Base-by-base conservation (phyloP, 2,113 vertebrate species). In the Astatotilapia flaviijosephi region DNA sequence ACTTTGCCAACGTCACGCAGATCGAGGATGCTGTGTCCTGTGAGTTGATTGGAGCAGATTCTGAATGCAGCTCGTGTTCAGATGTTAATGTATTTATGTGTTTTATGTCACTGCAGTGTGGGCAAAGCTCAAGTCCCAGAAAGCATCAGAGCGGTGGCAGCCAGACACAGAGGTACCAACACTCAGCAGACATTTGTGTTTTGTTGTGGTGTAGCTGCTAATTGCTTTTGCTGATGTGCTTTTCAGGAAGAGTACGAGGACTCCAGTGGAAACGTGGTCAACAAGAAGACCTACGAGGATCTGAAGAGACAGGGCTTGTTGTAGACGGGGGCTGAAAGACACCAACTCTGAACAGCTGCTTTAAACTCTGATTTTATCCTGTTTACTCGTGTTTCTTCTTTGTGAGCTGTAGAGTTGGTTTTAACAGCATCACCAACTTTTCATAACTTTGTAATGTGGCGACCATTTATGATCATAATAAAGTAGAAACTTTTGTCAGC, bases 281-380 rank as follows among this genome's bases (percentile, higher is more conserved):
- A 99, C 92, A 99, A 99, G 93, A 99, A 99, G 95, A 99, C 98
- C 2, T 99, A 99, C 0, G 99, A 99, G 92, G 98, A 99, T 95
- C 93, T 99, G 95, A 99, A 99, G 94, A 97, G 99, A 70, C 98
- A 99, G 77, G 98, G 99, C 31, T 93, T 99, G 93, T 97, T 99
- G 92, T 99, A 97, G 94, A 88, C 12, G 1, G 49, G 84, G 10
- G 62, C 62, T 40, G 15, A 12, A 28, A 40, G 7, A 35, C 7
- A 28, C 13, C 10, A n/a, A 45, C 28, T 5, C 77, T 45, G 14
- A 62, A 2, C 7, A 68, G 33, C 26, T 7, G 85, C 49, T 82
- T 40, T 79, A 9, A 60, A 28, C 56, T 47, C n/a, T 4, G 13
- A 1, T n/a, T 89, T 75, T 65, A 85, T 88, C 37, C 26, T 2